A percentile compares a stretch with the other conserved stretches of the same genome.
Conservation (phyloP, 2,113 vertebrate species). For the Cyprinodon brontotheroides region DNA sequence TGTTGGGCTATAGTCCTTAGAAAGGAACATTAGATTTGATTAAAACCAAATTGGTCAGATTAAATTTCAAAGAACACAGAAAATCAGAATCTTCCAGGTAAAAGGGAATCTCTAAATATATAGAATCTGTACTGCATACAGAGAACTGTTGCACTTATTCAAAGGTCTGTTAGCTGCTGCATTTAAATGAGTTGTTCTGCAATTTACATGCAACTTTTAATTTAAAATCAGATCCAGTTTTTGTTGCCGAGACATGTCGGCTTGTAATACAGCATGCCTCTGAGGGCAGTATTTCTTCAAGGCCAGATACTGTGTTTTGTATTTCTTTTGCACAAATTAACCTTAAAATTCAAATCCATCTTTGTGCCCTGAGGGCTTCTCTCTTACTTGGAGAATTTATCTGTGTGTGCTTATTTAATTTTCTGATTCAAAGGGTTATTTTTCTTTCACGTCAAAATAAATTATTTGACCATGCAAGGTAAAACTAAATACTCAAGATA, state of each 20-base stretch:
- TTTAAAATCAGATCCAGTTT: conserved; percentile 42
- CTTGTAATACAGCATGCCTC: conserved; percentile 34
- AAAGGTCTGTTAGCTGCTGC: conserved; percentile 21
- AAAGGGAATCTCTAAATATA: not conserved
- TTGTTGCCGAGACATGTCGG: conserved; percentile 27
- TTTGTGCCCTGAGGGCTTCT: conserved; percentile 45
- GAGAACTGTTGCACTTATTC: conserved; percentile 34
- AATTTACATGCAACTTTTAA: conserved; percentile 33
- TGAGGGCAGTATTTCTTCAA: conserved; percentile 31
- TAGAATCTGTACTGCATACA: conserved; percentile 5
- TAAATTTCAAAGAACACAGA: too few relatives aligned
- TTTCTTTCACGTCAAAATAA: conserved; percentile 39
- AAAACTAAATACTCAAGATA: conserved; percentile 11
- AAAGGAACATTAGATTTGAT: too few relatives aligned
- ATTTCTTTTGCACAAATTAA: conserved; percentile 57
- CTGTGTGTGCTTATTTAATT: conserved; percentile 65
- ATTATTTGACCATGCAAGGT: conserved; percentile 52
- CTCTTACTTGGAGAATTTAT: conserved; percentile 59
- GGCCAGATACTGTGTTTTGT: conserved; percentile 49
- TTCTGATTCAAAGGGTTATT: conserved; percentile 45
- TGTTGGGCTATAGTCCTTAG: too few relatives aligned
- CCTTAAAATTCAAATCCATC: conserved; percentile 63
- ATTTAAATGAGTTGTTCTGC: not conserved
- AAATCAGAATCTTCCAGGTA: not conserved
- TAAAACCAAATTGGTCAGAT: too few relatives aligned